Base-by-base conservation (phyloP, 2,113 vertebrate species). In the Osmerus mordax region DNA sequence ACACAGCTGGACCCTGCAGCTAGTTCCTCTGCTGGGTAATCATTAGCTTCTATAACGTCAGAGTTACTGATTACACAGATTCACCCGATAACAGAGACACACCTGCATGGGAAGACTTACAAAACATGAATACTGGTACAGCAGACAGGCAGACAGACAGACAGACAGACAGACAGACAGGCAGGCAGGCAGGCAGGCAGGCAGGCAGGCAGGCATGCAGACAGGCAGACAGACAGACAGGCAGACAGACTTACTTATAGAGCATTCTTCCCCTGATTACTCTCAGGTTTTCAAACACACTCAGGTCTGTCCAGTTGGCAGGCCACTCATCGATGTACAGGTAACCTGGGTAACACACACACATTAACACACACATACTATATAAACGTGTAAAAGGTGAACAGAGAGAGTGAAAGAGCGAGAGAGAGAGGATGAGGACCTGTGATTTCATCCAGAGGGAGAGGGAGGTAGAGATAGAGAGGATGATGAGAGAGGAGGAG, bases 271-370 rank as follows among this genome's bases (percentile, higher is more conserved):
- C 97, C 67, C 96, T 87, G 88, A 98, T 96, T 72, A 96, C 89
- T 71, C 89, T 92, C 65, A 99, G 92, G 77, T 96, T 99, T 76
- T 96, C 94, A 90, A 99, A 98, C 66, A 95, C 91, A 0, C 87
- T 86, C 76, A 99, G 90, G 83, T 95, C 82, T 15, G 75, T 71
- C 84, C 90, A 78, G 71, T 81, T 84, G 0, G 91, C 87, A 0
- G 96, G 95, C 97, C 97, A 98, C 0, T 93, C 91, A 0, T 96
- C 94, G 23, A 99, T 94, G 87, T 97, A 97, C 71, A 98, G 87
- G 85, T 95, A 98, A 16, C 96, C 97, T 99, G 89, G 18, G 68
- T 1, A 19, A n/a, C 5, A 72, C 69, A 67, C 23, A 36, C 13
- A 0, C 74, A 75, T 59, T 61, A 3, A 53, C 3, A 62, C 73